Percentiles rank a stretch among this genome's conserved stretches.
phyloP scores from a whole-genome alignment of 1,140 invertebrate species.

The Notospermus geniculatus region DNA sequence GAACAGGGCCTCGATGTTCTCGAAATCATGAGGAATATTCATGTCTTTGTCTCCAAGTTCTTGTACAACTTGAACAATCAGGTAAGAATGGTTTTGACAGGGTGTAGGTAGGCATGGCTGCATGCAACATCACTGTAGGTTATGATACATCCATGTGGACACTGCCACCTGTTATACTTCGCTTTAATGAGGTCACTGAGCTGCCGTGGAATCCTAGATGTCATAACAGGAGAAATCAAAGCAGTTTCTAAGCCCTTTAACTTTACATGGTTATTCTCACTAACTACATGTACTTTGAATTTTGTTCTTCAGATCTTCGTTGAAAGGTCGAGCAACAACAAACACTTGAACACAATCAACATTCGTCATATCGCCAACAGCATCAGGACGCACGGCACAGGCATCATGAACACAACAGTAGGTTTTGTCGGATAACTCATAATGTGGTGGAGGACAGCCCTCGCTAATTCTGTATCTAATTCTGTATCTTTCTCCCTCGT shows the following conservation, averaged over 20 bases:
- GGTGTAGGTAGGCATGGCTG: conserved; percentile 20
- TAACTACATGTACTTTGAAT: too few species aligned
- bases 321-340: conserved; percentile 86
- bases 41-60: conserved; percentile 91
- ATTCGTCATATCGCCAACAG: conserved; percentile 96
- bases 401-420: conserved; percentile 95
- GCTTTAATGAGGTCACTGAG: background rate
- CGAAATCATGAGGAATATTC: conserved; percentile 96
- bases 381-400: conserved; percentile 94
- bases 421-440: conserved; percentile 39
- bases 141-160: background rate
- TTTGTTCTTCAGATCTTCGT: conserved; percentile 82
- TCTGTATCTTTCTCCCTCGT: background rate
- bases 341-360: conserved; percentile 93
- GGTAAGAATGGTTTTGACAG: conserved; percentile 37
- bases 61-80: conserved; percentile 97
- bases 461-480: too few species aligned
- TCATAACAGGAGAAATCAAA: too few species aligned
- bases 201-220: too few species aligned
- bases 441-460: background rate
- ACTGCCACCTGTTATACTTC: background rate
- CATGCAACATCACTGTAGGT: background rate
- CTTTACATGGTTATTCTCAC: too few species aligned
- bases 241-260: too few species aligned
- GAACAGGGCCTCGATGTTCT: conserved; percentile 95